These are phyloP conservation scores for Prionace glauca DNA, from an alignment of 2,797 vertebrate genomes.

Conservation along the genomic window DNA sequence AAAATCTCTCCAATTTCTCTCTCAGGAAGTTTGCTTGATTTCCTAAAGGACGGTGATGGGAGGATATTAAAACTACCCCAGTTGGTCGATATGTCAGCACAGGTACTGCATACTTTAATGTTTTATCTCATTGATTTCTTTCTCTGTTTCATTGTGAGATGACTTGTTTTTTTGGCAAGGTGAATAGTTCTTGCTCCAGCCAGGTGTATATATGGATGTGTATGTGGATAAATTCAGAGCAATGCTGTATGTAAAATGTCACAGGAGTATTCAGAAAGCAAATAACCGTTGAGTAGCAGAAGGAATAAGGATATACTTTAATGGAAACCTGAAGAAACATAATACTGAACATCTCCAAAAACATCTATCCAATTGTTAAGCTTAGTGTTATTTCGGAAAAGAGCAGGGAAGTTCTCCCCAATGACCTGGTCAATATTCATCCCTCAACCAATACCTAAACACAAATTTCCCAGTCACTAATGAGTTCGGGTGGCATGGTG, in stretches of 20 bases:
- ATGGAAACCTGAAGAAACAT: neutral
- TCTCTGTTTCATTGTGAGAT: neutral
- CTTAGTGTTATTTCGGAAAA: neutral
- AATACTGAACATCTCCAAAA: neutral
- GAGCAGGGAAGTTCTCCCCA: neutral
- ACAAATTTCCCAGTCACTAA: neutral
- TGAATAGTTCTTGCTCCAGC: neutral
- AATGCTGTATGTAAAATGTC: neutral
- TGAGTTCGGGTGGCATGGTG: no score
- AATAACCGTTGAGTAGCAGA: neutral
- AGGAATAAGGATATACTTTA: neutral
- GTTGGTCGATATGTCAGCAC: constrained; percentile 91
- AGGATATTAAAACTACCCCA: constrained; percentile 78
- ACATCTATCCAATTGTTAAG: neutral
- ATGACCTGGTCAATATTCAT: neutral
- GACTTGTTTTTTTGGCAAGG: neutral
- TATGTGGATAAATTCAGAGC: neutral
- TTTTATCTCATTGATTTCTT: neutral
- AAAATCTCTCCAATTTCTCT: neutral
- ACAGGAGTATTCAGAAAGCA: neutral
- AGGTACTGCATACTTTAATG: constrained; percentile 57
- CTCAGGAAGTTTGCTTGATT: constrained; percentile 88
- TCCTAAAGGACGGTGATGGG: constrained; percentile 80
- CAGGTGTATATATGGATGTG: neutral
- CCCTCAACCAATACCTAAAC: neutral